phyloP scores from a whole-genome alignment of 1,140 invertebrate genomes.

The Lordiphosa mommai region DNA sequence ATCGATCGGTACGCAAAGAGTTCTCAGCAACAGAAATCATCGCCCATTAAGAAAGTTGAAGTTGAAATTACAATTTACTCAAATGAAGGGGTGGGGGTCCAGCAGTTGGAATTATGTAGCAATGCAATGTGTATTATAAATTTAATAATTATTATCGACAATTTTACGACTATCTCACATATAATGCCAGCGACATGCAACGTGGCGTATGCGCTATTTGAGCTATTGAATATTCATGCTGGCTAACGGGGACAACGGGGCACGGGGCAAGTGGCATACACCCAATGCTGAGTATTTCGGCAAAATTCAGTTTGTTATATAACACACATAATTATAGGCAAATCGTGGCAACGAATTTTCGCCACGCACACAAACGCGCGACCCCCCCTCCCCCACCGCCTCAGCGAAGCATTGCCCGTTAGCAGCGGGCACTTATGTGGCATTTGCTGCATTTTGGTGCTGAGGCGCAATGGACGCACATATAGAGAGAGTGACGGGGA shows the following conservation, averaged over 20 bases:
- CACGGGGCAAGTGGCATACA: background rate
- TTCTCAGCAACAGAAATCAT: conserved; percentile 38
- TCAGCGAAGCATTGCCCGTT: conserved; percentile 32
- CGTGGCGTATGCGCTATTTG: conserved; percentile 70
- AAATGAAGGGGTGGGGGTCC: background rate
- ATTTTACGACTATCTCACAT: conserved; percentile 31
- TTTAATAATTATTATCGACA: conserved; percentile 75
- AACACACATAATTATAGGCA: conserved; percentile 78
- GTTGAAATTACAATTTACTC: conserved; percentile 20
- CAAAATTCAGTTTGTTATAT: conserved; percentile 76
- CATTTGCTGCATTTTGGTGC: conserved; percentile 63
- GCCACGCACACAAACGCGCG: conserved; percentile 44
- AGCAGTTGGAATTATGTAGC: background rate
- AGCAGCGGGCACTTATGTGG: conserved; percentile 67
- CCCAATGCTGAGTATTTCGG: conserved; percentile 45
- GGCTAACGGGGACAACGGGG: conserved; percentile 21
- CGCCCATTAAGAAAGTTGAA: conserved; percentile 62
- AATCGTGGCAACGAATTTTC: conserved; percentile 77
- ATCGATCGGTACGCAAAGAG: conserved; percentile 28
- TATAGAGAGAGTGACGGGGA: background rate
- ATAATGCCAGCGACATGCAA: conserved; percentile 29
- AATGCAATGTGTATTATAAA: conserved; percentile 42
- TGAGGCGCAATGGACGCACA: conserved; percentile 42
- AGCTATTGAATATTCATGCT: conserved; percentile 74
- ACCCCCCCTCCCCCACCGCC: background rate